Evolutionary conservation across 1,140 invertebrate species (phyloP).

Genomic region (Cecropterus lyciades): DNA sequence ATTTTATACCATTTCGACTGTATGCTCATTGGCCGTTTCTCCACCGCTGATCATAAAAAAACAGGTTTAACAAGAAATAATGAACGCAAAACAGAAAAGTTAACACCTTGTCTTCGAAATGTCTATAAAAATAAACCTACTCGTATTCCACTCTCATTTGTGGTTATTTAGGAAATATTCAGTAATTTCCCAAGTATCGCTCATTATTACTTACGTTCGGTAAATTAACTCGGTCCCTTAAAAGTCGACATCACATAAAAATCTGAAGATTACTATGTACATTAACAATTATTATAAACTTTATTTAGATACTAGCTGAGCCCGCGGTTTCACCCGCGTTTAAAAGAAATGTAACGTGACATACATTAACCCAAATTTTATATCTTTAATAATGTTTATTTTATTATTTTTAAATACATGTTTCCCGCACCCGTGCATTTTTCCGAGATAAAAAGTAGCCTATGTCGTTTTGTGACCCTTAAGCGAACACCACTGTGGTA

Average conservation of each 20-base stretch:
- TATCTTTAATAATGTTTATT: too few relatives aligned
- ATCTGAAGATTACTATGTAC: not conserved
- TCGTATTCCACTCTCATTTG: conserved; percentile 18
- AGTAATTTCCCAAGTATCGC: conserved; percentile 34
- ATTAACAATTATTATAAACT: too few relatives aligned
- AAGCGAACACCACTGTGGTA: too few relatives aligned
- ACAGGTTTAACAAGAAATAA: conserved; percentile 15
- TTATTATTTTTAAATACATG: too few relatives aligned
- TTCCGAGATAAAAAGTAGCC: too few relatives aligned
- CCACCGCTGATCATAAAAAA: not conserved
- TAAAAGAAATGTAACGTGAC: too few relatives aligned
- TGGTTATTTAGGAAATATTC: conserved; percentile 36
- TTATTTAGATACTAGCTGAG: too few relatives aligned
- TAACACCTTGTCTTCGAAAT: conserved; percentile 20
- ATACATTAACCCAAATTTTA: too few relatives aligned
- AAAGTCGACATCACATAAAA: conserved; percentile 4
- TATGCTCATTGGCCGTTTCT: not conserved
- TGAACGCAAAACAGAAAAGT: conserved; percentile 13
- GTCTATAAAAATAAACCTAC: conserved; percentile 9
- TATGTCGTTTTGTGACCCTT: too few relatives aligned
- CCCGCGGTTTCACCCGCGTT: too few relatives aligned
- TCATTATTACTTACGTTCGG: conserved; percentile 8
- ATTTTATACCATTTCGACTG: not conserved
- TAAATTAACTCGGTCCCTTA: conserved; percentile 3
- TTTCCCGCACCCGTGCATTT: too few relatives aligned